Base-by-base conservation (phyloP, 2,113 vertebrate genomes). In the Ceyx melanurus region DNA sequence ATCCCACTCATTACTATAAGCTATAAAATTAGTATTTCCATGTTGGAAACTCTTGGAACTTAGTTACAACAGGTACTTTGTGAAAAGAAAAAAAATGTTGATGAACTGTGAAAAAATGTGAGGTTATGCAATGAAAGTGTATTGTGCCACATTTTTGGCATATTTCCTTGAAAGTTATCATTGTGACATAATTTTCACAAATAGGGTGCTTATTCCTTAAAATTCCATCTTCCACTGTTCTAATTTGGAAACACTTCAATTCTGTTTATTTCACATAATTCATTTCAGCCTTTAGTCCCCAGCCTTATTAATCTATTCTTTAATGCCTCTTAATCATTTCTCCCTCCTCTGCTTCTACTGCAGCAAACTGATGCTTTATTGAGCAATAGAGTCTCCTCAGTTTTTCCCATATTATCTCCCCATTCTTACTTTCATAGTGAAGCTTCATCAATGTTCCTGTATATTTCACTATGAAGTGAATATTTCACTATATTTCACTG, bases 271-370 rank as follows among this genome's bases (percentile, higher is more conserved):
- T 93, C 85, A 87, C 37, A 68, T 95, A 95, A 97, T 95, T 97
- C 48, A 95, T 95, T 96, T 94, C 94, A 96, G 89, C 76, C 57
- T 80, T 95, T 92, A 91, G 89, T 88, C 90, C 84, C 40, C 62
- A 94, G 68, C 60, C 78, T 94, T 96, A 96, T 96, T 97, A 96
- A 97, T 96, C 91, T 96, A 70, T 94, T 95, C 95, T 96, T 96
- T 97, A 97, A 97, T 94, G 65, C 61, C 82, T 91, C 85, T 96
- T 96, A 95, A 95, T 97, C 89, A 97, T 94, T 92, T 84, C 33
- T 94, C 48, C 82, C 77, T 93, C 57, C 81, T 89, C 76, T 86
- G n/a, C 64, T 81, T 92, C 82, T 79, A 67, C 15, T 84, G 66
- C 67, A 93, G 84, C 65, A 48, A 93, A 75, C 4, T 80, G 71